Evolutionary conservation across 2,113 vertebrate species (phyloP), one percentile per base, ranked within the genome.

Genomic region (Gambusia affinis): DNA sequence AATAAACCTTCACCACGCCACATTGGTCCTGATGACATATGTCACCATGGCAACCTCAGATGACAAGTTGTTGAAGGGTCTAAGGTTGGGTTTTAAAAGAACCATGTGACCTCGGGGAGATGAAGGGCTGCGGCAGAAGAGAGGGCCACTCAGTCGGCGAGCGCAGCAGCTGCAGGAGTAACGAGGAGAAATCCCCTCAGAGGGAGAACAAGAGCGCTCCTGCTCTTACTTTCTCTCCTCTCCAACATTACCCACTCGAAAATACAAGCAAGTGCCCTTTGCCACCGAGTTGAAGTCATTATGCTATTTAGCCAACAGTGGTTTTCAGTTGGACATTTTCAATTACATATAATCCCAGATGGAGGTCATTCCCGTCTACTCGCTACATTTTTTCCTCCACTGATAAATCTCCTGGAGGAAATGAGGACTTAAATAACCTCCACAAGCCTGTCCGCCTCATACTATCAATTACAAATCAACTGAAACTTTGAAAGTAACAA

Each of bases 31-130:
- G 81, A 81, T 83, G 84, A 88, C 85, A 87, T 54, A 42, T 68
- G 85, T 91, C 78, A 78, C 89, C 87, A 80, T 87, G 80, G 87
- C 72, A 87, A 89, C 89, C 51, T 15, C 29, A 79, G 80, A 89
- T 82, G 89, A 90, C 87, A 79, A 70, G 79, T 80, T 66, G 75
- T 15, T 44, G 79, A 78, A 77, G 87, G 51, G 86, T 90, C 85
- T 88, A 61, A 78, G 82, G 86, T 88, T 1, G 8, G 74, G 73
- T 75, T 84, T 82, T 67, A 30, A 70, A 81, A 82, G 83, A 80
- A 71, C 76, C 87, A 71, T 79, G 87, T 83, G 89, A 89, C 84
- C 71, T 67, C 65, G 62, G 69, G 72, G 86, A 86, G 11, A 60
- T 22, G 44, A 61, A 64, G 19, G 65, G 75, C 35, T 54, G 61